A percentile compares a stretch with the other conserved stretches of the same genome.
Evolutionary conservation across 1,140 invertebrate genomes (phyloP).

Genomic region (Ceratina australensis): DNA sequence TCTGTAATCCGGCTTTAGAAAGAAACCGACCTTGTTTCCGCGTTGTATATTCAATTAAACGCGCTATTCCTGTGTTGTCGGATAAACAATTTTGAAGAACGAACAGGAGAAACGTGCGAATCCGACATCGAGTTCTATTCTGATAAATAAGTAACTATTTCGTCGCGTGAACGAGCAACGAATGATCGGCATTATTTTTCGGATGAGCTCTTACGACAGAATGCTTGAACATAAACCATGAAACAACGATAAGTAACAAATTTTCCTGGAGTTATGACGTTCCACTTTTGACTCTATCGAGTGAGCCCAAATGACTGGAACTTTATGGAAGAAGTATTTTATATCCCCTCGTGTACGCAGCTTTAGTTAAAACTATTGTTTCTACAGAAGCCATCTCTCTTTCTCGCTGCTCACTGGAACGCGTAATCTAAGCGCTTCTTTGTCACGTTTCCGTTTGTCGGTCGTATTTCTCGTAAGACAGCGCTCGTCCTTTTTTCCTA

Average conservation of each 20-base stretch:
- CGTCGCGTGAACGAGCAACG: not conserved
- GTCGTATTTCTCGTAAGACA: not conserved
- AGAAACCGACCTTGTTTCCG: constrained; percentile 64
- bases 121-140: not conserved
- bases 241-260: constrained; percentile 17
- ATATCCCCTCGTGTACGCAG: constrained; percentile 22
- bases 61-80: constrained; percentile 20
- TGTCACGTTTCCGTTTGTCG: not conserved
- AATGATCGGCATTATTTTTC: not conserved
- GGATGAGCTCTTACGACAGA: not conserved
- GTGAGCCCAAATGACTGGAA: constrained; percentile 1
- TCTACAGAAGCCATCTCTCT: constrained; percentile 3
- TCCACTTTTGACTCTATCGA: constrained; percentile 29
- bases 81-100: constrained; percentile 20
- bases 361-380: constrained; percentile 43
- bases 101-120: not conserved
- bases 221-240: not conserved
- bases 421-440: constrained; percentile 23
- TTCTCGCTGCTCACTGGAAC: not conserved
- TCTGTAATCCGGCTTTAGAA: constrained; percentile 59
- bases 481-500: not conserved
- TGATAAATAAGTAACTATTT: constrained; percentile 24
- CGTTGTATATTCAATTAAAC: constrained; percentile 40
- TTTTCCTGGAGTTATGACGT: constrained; percentile 38
- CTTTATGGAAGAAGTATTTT: constrained; percentile 37